Evolutionary conservation across 2,113 vertebrate species (phyloP), one percentile per base, ranked within the genome.

Genomic region (Nothoprocta pentlandii): DNA sequence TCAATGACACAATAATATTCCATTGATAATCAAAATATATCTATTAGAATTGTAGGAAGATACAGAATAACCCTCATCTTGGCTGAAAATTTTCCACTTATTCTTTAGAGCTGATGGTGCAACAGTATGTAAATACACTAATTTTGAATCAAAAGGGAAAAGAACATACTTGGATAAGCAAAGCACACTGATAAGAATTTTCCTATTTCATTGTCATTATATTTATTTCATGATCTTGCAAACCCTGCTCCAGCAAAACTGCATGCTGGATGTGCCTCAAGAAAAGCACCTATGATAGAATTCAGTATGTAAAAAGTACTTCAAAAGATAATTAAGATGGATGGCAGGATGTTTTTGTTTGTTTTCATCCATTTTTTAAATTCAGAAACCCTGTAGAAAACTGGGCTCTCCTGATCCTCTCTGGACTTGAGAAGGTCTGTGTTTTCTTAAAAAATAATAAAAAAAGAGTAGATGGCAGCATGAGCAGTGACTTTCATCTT

Each of bases 331-430:
- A 80, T 67, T 63, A 47, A 15, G 20, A 28, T 68, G 11, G 59
- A 68, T 73, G 4, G 20, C 53, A 54, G 39, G 21, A 63, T 23
- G 47, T 44, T 19, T 16, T 16, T 15, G 2, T 5, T 0, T 0
- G 5, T 1, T 41, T 85, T 64, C 76, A 2, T 25, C 10, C 12
- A 16, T 14, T 68, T 47, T 8, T 80, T 80, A 30, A 56, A 47
- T 32, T 42, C 5, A 44, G 16, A 39, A 32, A 77, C 23, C 26
- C 68, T 49, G 59, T 16, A 14, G 13, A 26, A 73, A 92, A 49
- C 5, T 51, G n/a, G 9, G 6, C 34, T 47, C 51, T 36, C 4
- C 70, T 51, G 54, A 20, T 25, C 14, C 41, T 8, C 1, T 1
- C 46, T 67, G 12, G 70, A 53, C 46, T 39, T 63, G 32, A 36